These are phyloP conservation scores for Clavelina lepadiformis DNA, from an alignment of 23 tunicate species.

Conservation along the genomic window DNA sequence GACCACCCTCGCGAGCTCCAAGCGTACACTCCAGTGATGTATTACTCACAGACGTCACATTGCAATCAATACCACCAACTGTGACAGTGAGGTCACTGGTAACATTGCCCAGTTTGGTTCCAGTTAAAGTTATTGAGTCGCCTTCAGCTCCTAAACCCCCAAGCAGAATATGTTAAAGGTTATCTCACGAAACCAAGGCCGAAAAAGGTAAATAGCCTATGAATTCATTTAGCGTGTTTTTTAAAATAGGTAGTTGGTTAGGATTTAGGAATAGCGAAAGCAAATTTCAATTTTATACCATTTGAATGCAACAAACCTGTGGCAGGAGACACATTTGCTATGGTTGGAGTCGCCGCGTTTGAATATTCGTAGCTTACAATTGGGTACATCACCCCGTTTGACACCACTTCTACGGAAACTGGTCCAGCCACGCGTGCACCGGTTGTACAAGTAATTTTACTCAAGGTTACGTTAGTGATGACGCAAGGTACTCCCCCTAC, in stretches of 20 bases:
- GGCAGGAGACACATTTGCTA: constrained; percentile 31
- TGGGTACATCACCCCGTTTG: constrained; percentile 17
- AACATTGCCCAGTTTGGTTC: constrained; percentile 24
- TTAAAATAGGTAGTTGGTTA: too few species aligned
- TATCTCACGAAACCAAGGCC: background rate
- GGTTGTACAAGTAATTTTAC: constrained; percentile 19
- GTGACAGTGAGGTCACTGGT: constrained; percentile 21
- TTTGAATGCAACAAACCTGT: constrained; percentile 29
- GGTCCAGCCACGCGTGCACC: constrained; percentile 6
- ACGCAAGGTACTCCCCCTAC: constrained; percentile 35
- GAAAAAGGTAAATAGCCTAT: too few species aligned
- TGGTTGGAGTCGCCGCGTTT: constrained; percentile 33
- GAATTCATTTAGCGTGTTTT: too few species aligned
- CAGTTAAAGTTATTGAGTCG: constrained; percentile 36
- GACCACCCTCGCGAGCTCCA: constrained; percentile 55
- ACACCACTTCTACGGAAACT: constrained; percentile 2
- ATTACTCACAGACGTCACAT: constrained; percentile 23
- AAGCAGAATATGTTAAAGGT: background rate
- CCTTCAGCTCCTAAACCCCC: constrained; percentile 38
- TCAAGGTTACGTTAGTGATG: constrained; percentile 5
- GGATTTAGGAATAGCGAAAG: too few species aligned
- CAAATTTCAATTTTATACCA: too few species aligned
- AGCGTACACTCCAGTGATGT: constrained; percentile 32
- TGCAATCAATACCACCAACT: constrained; percentile 38
- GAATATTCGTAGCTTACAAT: constrained; percentile 10